These are phyloP conservation scores for Cataglyphis cursor DNA, from an alignment of 2,888 invertebrate species.

Conservation along the genomic window DNA sequence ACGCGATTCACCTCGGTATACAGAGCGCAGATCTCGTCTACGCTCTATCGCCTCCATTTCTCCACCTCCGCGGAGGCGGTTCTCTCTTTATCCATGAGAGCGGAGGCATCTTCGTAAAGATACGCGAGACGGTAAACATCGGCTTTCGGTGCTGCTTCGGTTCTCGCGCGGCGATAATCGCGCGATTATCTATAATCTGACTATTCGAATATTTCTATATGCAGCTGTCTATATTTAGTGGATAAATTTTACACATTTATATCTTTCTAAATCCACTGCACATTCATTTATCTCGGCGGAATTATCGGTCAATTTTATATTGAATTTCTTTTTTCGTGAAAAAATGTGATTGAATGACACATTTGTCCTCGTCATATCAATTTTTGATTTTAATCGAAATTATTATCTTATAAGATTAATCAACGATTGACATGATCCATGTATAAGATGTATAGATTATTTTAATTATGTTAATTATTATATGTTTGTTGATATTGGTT, in stretches of 20 bases:
- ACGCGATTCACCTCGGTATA: slow-evolving; percentile 29
- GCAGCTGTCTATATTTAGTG: not conserved
- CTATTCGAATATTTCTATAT: not conserved
- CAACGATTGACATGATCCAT: not conserved
- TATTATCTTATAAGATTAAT: not conserved
- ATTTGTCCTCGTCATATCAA: not conserved
- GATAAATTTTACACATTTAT: not conserved
- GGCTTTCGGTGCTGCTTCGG: slow-evolving; percentile 6
- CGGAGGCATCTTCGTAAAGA: slow-evolving; percentile 8
- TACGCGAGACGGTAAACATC: slow-evolving; percentile 32
- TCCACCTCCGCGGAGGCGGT: not conserved
- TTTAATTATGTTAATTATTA: not conserved
- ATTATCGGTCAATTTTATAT: not conserved
- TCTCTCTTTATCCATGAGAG: slow-evolving; percentile 4
- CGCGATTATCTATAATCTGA: slow-evolving; percentile 12
- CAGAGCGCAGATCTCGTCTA: slow-evolving; percentile 5
- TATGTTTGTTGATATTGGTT: slow-evolving; percentile 63
- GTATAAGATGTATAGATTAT: not conserved
- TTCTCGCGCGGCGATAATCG: slow-evolving; percentile 3
- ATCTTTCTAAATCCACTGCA: not conserved
- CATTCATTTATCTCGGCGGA: not conserved
- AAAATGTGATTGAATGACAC: not conserved
- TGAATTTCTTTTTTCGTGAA: not conserved
- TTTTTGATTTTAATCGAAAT: not conserved
- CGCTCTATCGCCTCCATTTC: slow-evolving; percentile 12